Percentiles rank a stretch among this genome's conserved stretches.
Evolutionary conservation across 2,888 invertebrate species (phyloP).

Genomic region (Scelioninae gen. 2): DNA sequence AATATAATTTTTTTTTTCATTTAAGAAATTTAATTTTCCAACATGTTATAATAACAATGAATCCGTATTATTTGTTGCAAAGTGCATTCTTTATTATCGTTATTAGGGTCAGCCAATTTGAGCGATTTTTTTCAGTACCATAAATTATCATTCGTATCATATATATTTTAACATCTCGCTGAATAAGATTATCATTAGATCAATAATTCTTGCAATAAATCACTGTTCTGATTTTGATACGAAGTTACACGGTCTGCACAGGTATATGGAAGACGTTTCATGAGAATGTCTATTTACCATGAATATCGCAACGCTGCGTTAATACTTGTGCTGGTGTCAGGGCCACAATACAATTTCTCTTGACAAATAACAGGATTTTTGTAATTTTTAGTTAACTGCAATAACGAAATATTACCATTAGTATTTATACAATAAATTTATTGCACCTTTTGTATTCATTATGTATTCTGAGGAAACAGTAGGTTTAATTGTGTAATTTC

Average conservation of each 20-base stretch:
- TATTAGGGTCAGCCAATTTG: slow-evolving; percentile 6
- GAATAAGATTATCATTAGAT: slow-evolving; percentile 11
- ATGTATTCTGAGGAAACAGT: slow-evolving; percentile 30
- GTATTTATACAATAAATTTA: slow-evolving; percentile 25
- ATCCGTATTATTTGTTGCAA: neutral
- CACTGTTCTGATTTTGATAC: slow-evolving; percentile 36
- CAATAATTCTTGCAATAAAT: slow-evolving; percentile 19
- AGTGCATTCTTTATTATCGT: neutral
- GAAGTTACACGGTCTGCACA: slow-evolving; percentile 24
- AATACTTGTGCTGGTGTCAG: slow-evolving; percentile 42
- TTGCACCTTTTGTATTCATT: slow-evolving; percentile 21
- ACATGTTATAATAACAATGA: slow-evolving; percentile 3
- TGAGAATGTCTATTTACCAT: slow-evolving; percentile 30
- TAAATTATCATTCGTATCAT: slow-evolving; percentile 8
- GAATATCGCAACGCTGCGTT: slow-evolving; percentile 36
- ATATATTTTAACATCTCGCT: slow-evolving; percentile 4
- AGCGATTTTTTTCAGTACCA: neutral
- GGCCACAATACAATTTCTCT: slow-evolving; percentile 37
- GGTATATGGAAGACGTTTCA: slow-evolving; percentile 26
- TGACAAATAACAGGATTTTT: slow-evolving; percentile 3
- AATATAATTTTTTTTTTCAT: too few relatives aligned
- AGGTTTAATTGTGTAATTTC: slow-evolving; percentile 30
- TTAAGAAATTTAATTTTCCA: slow-evolving; percentile 10
- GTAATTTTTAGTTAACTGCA: slow-evolving; percentile 3
- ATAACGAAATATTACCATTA: neutral